phyloP scores from a whole-genome alignment of 2,113 vertebrate genomes.

The Cynoglossus semilaevis region DNA sequence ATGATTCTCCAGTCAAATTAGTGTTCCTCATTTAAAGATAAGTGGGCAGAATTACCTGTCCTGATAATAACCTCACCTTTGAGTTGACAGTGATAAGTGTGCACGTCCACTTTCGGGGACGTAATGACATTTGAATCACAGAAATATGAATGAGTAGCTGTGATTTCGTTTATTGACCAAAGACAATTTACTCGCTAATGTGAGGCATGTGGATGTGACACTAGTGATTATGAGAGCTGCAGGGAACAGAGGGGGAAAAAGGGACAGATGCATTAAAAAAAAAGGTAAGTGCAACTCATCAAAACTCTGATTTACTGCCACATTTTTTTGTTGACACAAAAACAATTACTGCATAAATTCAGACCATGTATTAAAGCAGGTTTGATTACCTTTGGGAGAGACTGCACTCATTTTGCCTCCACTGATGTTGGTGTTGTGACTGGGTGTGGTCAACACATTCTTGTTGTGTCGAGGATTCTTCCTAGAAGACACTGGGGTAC shows the following conservation, averaged over 20 bases:
- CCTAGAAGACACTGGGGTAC: slow-evolving; percentile 68
- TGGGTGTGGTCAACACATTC: slow-evolving; percentile 68
- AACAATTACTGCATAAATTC: not conserved
- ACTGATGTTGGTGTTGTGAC: slow-evolving; percentile 32
- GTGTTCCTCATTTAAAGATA: slow-evolving; percentile 59
- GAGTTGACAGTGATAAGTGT: slow-evolving; percentile 59
- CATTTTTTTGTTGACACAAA: not conserved
- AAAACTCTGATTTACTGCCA: slow-evolving; percentile 51
- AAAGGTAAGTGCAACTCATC: slow-evolving; percentile 2
- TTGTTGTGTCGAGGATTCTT: slow-evolving; percentile 69
- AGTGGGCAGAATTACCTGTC: slow-evolving; percentile 58
- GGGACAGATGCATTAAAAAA: slow-evolving; percentile 24
- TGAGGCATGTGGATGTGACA: slow-evolving; percentile 64
- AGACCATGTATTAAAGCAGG: no score
- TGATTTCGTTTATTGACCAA: slow-evolving; percentile 66
- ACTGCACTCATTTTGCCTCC: slow-evolving; percentile 19
- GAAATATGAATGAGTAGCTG: slow-evolving; percentile 64
- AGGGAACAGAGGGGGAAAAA: slow-evolving; percentile 22
- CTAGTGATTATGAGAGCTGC: slow-evolving; percentile 62
- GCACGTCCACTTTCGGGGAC: slow-evolving; percentile 36
- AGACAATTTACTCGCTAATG: slow-evolving; percentile 78
- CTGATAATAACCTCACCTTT: slow-evolving; percentile 60
- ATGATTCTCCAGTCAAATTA: slow-evolving; percentile 55
- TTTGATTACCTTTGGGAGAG: slow-evolving; percentile 65
- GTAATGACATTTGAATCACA: slow-evolving; percentile 63